Percentiles rank a stretch among this genome's conserved stretches.
phyloP scores from a whole-genome alignment of 2,888 invertebrate genomes.

The Amiota communis region DNA sequence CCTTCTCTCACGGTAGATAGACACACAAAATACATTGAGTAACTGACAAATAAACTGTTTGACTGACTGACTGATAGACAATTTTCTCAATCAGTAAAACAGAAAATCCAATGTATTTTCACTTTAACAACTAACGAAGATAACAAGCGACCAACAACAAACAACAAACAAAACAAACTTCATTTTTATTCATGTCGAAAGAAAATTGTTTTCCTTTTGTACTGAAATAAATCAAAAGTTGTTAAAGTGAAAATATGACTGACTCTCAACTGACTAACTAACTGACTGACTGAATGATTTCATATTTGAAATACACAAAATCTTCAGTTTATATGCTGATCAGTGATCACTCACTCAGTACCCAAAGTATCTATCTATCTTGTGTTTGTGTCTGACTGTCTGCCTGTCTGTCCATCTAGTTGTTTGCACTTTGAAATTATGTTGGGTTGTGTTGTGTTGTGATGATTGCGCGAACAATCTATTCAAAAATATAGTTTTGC shows the following conservation, averaged over 20 bases:
- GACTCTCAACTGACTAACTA: background rate
- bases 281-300: background rate
- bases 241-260: slow-evolving; percentile 33
- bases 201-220: slow-evolving; percentile 1
- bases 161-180: slow-evolving; percentile 18
- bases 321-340: too few species aligned
- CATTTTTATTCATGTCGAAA: slow-evolving; percentile 21
- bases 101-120: background rate
- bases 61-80: slow-evolving; percentile 5
- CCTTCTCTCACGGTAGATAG: slow-evolving; percentile 3
- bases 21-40: background rate
- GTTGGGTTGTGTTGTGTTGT: slow-evolving; percentile 6
- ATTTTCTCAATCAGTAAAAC: background rate
- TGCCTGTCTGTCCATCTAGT: slow-evolving; percentile 28
- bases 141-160: background rate
- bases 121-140: too few species aligned
- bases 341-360: too few species aligned
- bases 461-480: slow-evolving; percentile 17
- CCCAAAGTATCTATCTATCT: background rate
- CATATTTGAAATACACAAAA: too few species aligned
- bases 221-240: background rate
- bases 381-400: background rate
- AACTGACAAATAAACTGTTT: slow-evolving; percentile 12
- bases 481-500: slow-evolving; percentile 37
- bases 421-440: slow-evolving; percentile 7